Base-by-base conservation (phyloP, 37 sponge, comb jelly and placozoan species). In the Tethya wilhelma region DNA sequence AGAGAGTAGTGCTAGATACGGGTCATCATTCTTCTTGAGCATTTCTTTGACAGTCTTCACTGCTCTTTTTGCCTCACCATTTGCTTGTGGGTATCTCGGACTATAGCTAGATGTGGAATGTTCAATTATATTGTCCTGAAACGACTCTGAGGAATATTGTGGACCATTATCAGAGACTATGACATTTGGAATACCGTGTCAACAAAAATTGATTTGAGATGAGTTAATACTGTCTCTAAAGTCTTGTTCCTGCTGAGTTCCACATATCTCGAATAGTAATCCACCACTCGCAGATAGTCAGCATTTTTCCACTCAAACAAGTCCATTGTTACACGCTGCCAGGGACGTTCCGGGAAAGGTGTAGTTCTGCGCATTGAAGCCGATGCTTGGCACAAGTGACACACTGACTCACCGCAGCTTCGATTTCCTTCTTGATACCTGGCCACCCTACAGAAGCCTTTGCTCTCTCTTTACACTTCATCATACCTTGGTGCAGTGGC, bases 41-140 rank as follows among this genome's bases (percentile, higher is more conserved):
- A n/a, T n/a, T n/a, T n/a, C n/a, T n/a, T n/a, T n/a, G n/a, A n/a
- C n/a, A n/a, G n/a, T n/a, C n/a, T n/a, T n/a, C n/a, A n/a, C n/a
- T n/a, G n/a, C n/a, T n/a, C n/a, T n/a, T n/a, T n/a, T n/a, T n/a
- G n/a, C n/a, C n/a, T n/a, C n/a, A n/a, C n/a, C n/a, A n/a, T n/a
- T n/a, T n/a, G 45, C 45, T 59, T 85, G 87, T 25, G 87, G 65
- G 34, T 64, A 87, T 17, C 49, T 64, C 64, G 88, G 88, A 59
- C 88, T 87, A n/a, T n/a, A n/a, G n/a, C n/a, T n/a, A 44, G 73
- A 71, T 62, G 88, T 81, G 29, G 55, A 25, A 38, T 87, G 88
- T 41, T 44, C 1, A 45, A 87, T 19, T 49, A 9, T 14, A 81
- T 73, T 44, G 70, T 3, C 4, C 29, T 30, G 22, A 30, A 87